A percentile compares a stretch with the other conserved stretches of the same genome.
phyloP scores from a whole-genome alignment of 2,113 vertebrate genomes.

The Chaenocephalus aceratus region DNA sequence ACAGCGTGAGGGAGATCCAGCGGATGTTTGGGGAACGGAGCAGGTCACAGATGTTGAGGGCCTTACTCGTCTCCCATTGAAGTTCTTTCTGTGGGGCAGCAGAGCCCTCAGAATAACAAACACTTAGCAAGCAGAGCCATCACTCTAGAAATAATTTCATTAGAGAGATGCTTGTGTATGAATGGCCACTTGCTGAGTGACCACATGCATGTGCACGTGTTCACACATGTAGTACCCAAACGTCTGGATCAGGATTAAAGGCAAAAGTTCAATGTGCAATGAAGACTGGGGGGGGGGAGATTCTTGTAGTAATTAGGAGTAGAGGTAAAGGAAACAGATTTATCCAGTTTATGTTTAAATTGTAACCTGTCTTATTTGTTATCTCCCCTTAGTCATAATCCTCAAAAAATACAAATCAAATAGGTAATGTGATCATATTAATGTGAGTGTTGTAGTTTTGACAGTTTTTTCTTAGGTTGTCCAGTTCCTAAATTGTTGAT shows the following conservation, averaged over 20 bases:
- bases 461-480: no score
- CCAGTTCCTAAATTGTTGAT: background rate
- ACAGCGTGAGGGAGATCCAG: slow-evolving; percentile 88
- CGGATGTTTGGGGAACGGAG: slow-evolving; percentile 88
- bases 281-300: no score
- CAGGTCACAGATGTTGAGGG: slow-evolving; percentile 89
- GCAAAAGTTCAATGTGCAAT: slow-evolving; percentile 1
- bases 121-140: slow-evolving; percentile 23
- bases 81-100: slow-evolving; percentile 46
- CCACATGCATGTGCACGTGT: slow-evolving; percentile 2
- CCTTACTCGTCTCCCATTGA: slow-evolving; percentile 55
- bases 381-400: background rate
- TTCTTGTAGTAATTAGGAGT: background rate
- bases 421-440: background rate
- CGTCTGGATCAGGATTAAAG: background rate
- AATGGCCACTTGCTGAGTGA: background rate
- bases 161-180: background rate
- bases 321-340: background rate
- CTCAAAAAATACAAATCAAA: background rate
- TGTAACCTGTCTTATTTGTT: background rate
- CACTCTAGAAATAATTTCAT: slow-evolving; percentile 23
- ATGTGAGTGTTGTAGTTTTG: no score
- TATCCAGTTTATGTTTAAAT: background rate
- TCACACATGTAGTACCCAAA: background rate
- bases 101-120: slow-evolving; percentile 67